phyloP scores from a whole-genome alignment of 2,888 invertebrate species.

The Calameuta filiformis region DNA sequence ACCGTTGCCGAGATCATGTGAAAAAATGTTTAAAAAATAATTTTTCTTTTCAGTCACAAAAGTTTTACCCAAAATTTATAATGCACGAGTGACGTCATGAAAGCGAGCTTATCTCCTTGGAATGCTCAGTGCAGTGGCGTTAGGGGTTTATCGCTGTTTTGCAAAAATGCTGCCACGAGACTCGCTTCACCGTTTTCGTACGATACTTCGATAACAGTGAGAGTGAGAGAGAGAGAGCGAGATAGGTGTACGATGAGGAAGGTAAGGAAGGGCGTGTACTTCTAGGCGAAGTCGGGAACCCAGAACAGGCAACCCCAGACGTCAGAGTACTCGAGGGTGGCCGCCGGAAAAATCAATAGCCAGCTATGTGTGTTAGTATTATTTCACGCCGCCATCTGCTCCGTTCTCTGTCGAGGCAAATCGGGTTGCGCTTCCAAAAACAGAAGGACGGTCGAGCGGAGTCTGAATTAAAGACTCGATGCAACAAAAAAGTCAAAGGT shows the following conservation, averaged over 20 bases:
- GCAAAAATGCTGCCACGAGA: no score
- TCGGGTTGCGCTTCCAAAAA: background rate
- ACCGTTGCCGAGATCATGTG: background rate
- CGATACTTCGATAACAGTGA: background rate
- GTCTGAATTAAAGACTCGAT: background rate
- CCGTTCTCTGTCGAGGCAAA: slow-evolving; percentile 4
- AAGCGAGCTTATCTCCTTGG: background rate
- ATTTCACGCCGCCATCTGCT: slow-evolving; percentile 43
- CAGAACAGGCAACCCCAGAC: slow-evolving; percentile 18
- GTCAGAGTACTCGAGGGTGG: slow-evolving; percentile 33
- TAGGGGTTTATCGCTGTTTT: background rate
- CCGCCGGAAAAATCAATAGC: slow-evolving; percentile 52
- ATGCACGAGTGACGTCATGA: no score
- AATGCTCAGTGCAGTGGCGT: background rate
- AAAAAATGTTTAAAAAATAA: no score
- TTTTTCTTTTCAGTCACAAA: no score
- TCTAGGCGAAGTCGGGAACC: slow-evolving; percentile 2
- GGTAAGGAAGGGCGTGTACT: background rate
- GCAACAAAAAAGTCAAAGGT: background rate
- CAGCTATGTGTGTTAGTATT: slow-evolving; percentile 54
- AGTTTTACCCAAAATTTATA: no score
- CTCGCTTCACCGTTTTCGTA: background rate
- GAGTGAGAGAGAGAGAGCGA: slow-evolving; percentile 12
- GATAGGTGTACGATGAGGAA: background rate
- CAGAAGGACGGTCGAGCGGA: background rate